Base-by-base conservation (phyloP, 2,888 invertebrate genomes). In the Spilarctia lutea region DNA sequence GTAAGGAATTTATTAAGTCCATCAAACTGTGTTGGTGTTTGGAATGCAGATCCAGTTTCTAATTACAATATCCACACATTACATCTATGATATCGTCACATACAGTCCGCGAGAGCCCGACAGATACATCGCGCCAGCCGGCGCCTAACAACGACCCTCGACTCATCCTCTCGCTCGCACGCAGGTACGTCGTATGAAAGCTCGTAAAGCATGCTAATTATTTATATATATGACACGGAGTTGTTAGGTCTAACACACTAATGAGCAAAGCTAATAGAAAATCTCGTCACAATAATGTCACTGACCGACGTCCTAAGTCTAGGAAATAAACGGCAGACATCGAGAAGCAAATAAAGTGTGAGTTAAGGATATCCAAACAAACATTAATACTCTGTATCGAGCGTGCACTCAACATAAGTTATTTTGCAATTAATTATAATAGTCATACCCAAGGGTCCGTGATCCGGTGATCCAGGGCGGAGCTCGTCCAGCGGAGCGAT, bases 21-120 rank as follows among this genome's bases (percentile, higher is more conserved):
- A 93, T 94, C 93, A 93, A 94, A 94, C 91, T 93, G 93, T 91
- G 93, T 93, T 91, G 93, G 94, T 92, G 91, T 93, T 93, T 94
- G 95, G 95, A 95, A 95, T 95, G 95, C 94, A 93, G 90, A 91
- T 92, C 93, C 94, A 91, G 86, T 91, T 89, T 89, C 92, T 92
- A 92, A 91, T 91, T 91, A 94, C 91, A 92, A 77, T 85, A 73
- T 84, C 81, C 81, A 84, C 85, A 87, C 88, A 87, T 88, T 89
- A 89, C 85, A 88, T 85, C 91, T 91, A 92, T 87, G 89, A 90
- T 89, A 90, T 90, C 84, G 77, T 81, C 73, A 73, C 73, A 52
- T 73, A 75, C 74, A 67, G 63, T 71, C 83, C 84, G 75, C 66
- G 73, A 69, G 74, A 63, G 79, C 72, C 75, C 76, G 78, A 68